Evolutionary conservation across 2,797 vertebrate genomes (phyloP), one percentile per base, ranked within the genome.

Genomic region (Hemibagrus guttatus): DNA sequence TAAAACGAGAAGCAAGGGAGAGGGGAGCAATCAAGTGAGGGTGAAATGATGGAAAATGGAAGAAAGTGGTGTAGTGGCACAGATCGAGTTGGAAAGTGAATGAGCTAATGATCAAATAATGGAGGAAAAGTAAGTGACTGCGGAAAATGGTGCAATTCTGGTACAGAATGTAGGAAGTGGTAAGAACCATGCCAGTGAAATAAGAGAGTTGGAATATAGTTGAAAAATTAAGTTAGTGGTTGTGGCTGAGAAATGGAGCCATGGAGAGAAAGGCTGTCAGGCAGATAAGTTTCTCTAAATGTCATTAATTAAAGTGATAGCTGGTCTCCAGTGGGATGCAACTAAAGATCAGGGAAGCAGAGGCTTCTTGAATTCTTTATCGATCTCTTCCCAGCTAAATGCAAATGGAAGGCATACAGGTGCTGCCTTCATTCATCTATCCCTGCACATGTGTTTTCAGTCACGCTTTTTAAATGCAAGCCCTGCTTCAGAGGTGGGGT

Each of bases 241-340:
- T 52, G 26, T 23, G 12, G 35, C 21, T 21, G 66, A 59, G 79
- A 58, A 54, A 63, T 54, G 42, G 39, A 71, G 71, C 54, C 23
- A 54, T 71, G 81, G 52, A 81, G 17, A 75, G 84, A 59, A 83
- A 58, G 68, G 87, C 72, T 84, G 80, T 86, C 46, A 84, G 89
- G 63, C 11, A 76, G 79, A 90, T 76, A 85, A n/a, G 72, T 52
- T 78, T 84, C 63, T 81, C 84, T 85, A 52, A 74, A 61, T 69
- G 76, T 83, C 74, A 75, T 83, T 86, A 87, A 91, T 85, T 79
- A 89, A 84, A 85, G 72, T 71, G 83, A 82, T 84, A 83, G 81
- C 84, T 84, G 69, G 42, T 26, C 71, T 80, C 59, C 23, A 75
- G 86, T 85, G 87, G 79, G 74, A 83, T 87, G 85, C 84, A 78